phyloP scores from a whole-genome alignment of 2,797 vertebrate genomes.

The Chaunax sp. region DNA sequence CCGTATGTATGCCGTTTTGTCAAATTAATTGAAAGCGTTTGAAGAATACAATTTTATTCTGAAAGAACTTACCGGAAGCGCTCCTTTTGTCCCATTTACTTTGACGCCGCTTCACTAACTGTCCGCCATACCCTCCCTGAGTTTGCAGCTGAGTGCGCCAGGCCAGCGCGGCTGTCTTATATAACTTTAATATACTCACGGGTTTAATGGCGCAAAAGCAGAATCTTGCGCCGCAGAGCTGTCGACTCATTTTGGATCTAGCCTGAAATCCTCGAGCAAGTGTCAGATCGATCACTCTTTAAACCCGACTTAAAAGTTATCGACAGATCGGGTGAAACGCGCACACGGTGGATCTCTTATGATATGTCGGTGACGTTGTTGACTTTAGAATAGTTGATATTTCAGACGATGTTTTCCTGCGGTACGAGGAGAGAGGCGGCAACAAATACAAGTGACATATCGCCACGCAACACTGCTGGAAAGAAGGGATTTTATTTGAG shows the following conservation, averaged over 20 bases:
- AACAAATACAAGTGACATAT: slow-evolving; percentile 35
- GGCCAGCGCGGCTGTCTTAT: slow-evolving; percentile 67
- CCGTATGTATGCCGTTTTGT: accelerated
- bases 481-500: slow-evolving; percentile 16
- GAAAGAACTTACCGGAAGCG: slow-evolving; percentile 8
- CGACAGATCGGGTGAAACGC: slow-evolving; percentile 50
- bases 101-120: slow-evolving; percentile 35
- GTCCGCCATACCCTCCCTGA: slow-evolving; percentile 71
- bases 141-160: slow-evolving; percentile 69
- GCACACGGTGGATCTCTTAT: slow-evolving; percentile 48
- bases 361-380: slow-evolving; percentile 49
- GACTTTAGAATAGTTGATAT: slow-evolving; percentile 40
- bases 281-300: slow-evolving; percentile 22
- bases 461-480: slow-evolving; percentile 18
- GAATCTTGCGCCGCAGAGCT: slow-evolving; percentile 6
- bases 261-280: slow-evolving; percentile 1
- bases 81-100: accelerated
- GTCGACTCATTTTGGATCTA: slow-evolving; percentile 40
- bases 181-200: slow-evolving; percentile 71
- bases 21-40: no score
- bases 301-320: slow-evolving; percentile 69
- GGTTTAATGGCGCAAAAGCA: slow-evolving; percentile 48
- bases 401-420: slow-evolving; percentile 43
- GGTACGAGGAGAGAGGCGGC: not conserved
- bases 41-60: slow-evolving; percentile 10